Conservation (phyloP, 2,113 vertebrate species). For the Mola mola region DNA sequence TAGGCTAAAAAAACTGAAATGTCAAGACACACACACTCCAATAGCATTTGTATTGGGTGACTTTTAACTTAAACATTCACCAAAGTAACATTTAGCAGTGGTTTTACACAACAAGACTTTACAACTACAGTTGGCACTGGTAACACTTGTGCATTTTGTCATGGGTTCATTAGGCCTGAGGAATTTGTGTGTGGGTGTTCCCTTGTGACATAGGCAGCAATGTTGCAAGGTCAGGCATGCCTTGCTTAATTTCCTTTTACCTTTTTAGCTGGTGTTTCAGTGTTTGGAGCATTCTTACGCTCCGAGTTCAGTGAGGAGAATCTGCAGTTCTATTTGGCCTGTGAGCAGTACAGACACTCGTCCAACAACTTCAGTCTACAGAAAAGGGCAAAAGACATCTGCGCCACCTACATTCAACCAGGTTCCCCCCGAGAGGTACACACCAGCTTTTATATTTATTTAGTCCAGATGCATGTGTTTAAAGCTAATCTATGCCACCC, state of each 20-base stretch:
- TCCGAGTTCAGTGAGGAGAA: no score
- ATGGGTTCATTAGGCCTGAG: no score
- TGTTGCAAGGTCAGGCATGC: neutral
- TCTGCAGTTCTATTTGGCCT: slow-evolving; percentile 95
- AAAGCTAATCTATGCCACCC: no score
- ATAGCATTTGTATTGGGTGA: no score
- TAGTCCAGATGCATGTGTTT: neutral
- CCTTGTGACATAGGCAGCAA: neutral
- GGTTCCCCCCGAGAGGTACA: slow-evolving; percentile 92
- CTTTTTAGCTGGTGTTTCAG: slow-evolving; percentile 75
- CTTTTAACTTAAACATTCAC: no score
- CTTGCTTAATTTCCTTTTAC: neutral
- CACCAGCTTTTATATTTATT: neutral
- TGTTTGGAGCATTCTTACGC: slow-evolving; percentile 93
- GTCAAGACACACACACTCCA: no score
- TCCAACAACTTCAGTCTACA: slow-evolving; percentile 86
- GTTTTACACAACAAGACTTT: no score
- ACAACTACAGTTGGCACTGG: no score
- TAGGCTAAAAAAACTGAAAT: no score
- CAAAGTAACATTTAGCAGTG: no score
- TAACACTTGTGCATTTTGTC: no score
- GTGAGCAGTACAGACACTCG: slow-evolving; percentile 91
- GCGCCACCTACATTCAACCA: slow-evolving; percentile 87
- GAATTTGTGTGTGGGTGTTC: neutral
- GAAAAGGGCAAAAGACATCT: slow-evolving; percentile 88